Percentiles rank a stretch among this genome's conserved stretches.
phyloP scores from a whole-genome alignment of 1,140 invertebrate genomes.

The Drosophila paulistorum region DNA sequence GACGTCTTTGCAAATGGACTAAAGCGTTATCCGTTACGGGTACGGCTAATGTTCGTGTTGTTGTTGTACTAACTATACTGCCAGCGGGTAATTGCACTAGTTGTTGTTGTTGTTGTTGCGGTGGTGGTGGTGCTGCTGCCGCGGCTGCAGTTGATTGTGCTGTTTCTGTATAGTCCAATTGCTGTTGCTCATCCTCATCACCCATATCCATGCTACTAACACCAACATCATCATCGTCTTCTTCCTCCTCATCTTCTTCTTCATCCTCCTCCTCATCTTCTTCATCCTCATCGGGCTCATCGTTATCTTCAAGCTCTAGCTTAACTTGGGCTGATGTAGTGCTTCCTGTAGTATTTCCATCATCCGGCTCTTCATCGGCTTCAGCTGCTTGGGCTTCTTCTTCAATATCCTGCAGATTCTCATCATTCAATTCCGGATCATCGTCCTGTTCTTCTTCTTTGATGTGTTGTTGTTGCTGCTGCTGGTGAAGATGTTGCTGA shows the following conservation, averaged over 20 bases:
- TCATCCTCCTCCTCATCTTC: slow-evolving; percentile 59
- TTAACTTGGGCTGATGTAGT: slow-evolving; percentile 59
- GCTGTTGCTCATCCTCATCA: slow-evolving; percentile 3
- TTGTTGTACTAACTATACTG: slow-evolving; percentile 73
- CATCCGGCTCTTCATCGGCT: slow-evolving; percentile 72
- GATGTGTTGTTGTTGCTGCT: slow-evolving; percentile 52
- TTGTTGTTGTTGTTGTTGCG: slow-evolving; percentile 26
- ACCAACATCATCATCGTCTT: slow-evolving; percentile 1
- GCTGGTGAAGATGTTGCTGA: slow-evolving; percentile 33
- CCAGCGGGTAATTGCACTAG: slow-evolving; percentile 73
- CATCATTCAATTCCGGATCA: slow-evolving; percentile 78
- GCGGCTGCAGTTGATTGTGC: slow-evolving; percentile 19
- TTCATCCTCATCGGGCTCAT: slow-evolving; percentile 59
- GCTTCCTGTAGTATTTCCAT: slow-evolving; percentile 29
- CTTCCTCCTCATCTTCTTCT: slow-evolving; percentile 29
- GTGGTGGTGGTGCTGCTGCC: slow-evolving; percentile 23
- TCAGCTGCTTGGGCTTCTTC: slow-evolving; percentile 79
- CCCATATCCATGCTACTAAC: slow-evolving; percentile 14
- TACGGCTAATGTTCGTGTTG: slow-evolving; percentile 64
- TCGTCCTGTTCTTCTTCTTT: slow-evolving; percentile 75
- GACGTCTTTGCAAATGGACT: slow-evolving; percentile 75
- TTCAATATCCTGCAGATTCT: slow-evolving; percentile 79
- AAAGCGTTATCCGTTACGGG: slow-evolving; percentile 74
- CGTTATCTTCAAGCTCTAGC: slow-evolving; percentile 66
- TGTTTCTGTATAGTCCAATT: slow-evolving; percentile 47